Base-by-base conservation (phyloP, 2,888 invertebrate species). In the Eristalis intricaria region DNA sequence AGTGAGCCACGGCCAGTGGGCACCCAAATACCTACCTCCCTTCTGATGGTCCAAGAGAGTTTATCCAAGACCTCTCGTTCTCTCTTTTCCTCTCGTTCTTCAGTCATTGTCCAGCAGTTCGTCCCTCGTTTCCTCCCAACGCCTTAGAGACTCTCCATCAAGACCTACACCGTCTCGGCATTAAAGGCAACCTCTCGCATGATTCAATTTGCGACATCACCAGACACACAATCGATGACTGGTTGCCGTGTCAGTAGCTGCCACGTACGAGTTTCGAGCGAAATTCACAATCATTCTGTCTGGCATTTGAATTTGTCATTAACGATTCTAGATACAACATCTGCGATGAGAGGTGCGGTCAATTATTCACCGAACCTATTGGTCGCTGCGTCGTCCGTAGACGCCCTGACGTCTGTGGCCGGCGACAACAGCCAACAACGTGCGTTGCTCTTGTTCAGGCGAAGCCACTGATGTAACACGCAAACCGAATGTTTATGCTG, bases 291-390 rank as follows among this genome's bases (percentile, higher is more conserved):
- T 19, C 50, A 50, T 50, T 50, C 19, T 50, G 50, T 50, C 66
- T 50, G 50, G 43, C 50, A 68, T 50, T 50, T 29, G 43, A 23
- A 65, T 65, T 65, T 40, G 23, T 65, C 38, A 38, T 50, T 50
- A 50, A 40, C 40, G 40, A 40, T 65, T 65, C 64, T 19, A 19
- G 38, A 38, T 64, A 32, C 64, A 50, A 50, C 50, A 50, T 50
- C 64, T 64, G 64, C 38, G 65, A 23, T 43, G 40, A 38, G 40
- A 43, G 65, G 65, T 66, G 65, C 65, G 40, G 65, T 22, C 23
- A 15, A 66, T 40, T 65, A 38, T 40, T 65, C 40, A 43, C 50
- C 5, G 50, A 50, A 50, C 8, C 19, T n/a, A 50, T 19, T 19
- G 50, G 50, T 19, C 8, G n/a, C n/a, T n/a, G n/a, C n/a, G 50